Percentiles rank a stretch among this genome's conserved stretches.
Evolutionary conservation across 2,888 invertebrate species (phyloP).

Genomic region (Synanthedon formicaeformis): DNA sequence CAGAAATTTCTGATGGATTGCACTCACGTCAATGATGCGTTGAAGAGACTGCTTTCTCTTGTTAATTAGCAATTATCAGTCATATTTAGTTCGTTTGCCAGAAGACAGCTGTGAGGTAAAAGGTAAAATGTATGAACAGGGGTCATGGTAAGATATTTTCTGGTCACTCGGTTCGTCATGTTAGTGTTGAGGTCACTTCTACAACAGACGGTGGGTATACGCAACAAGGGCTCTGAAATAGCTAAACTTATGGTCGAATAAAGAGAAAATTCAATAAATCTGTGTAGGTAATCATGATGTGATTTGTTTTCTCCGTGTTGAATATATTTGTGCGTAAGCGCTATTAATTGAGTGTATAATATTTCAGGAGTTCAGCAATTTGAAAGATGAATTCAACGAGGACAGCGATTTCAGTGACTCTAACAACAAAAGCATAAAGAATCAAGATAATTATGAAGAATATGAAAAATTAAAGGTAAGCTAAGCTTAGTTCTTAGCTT

Average conservation of each 20-base stretch:
- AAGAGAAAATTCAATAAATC: no score
- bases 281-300: no score
- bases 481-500: neutral
- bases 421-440: constrained; percentile 28
- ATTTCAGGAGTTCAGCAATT: constrained; percentile 51
- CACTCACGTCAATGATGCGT: no score
- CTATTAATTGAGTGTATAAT: neutral
- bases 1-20: no score
- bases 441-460: constrained; percentile 27
- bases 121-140: neutral
- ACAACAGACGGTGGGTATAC: no score
- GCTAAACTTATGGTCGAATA: no score
- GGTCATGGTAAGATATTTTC: neutral
- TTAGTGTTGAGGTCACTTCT: no score
- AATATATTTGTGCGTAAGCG: no score
- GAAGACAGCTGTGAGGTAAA: constrained; percentile 16
- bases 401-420: constrained; percentile 24
- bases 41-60: no score
- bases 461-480: constrained; percentile 43
- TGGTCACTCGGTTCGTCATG: neutral
- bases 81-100: constrained; percentile 2
- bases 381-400: constrained; percentile 60
- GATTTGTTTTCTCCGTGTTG: no score
- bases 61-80: no score
- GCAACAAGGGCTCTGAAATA: no score